Conservation (phyloP, 2,113 vertebrate genomes). For the Neogale vison region DNA sequence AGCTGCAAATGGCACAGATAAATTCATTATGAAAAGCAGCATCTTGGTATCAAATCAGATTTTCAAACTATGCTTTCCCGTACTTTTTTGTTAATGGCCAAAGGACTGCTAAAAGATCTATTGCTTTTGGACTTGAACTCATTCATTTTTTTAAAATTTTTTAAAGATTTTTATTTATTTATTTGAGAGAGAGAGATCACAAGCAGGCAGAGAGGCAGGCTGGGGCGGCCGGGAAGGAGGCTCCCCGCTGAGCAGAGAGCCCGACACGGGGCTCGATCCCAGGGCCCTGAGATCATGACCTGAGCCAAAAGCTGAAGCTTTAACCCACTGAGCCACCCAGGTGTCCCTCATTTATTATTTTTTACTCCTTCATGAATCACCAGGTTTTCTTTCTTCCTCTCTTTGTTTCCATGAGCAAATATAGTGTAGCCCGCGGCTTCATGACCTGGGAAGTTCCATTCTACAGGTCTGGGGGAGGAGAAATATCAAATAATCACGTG, state of each 20-base stretch:
- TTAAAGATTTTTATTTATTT: too few species aligned
- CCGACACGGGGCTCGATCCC: too few species aligned
- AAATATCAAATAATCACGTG: background rate
- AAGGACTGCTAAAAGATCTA: background rate
- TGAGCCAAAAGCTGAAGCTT: too few species aligned
- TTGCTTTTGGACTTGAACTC: background rate
- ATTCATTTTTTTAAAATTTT: background rate
- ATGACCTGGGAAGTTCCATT: background rate
- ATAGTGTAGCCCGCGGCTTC: background rate
- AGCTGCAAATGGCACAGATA: background rate
- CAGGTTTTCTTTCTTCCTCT: background rate
- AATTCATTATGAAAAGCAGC: slow-evolving; percentile 33
- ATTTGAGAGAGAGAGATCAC: too few species aligned
- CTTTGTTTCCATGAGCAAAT: background rate
- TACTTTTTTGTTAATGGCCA: background rate
- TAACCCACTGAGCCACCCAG: too few species aligned
- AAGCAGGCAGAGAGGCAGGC: too few species aligned
- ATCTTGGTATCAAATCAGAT: slow-evolving; percentile 20
- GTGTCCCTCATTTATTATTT: background rate
- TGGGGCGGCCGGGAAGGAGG: too few species aligned
- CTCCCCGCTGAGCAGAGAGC: too few species aligned
- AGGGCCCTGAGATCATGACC: too few species aligned
- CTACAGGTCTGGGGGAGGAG: background rate
- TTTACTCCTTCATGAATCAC: background rate
- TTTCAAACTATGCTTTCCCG: background rate